phyloP scores from a whole-genome alignment of 2,888 invertebrate species.

The Leptinotarsa juncta region DNA sequence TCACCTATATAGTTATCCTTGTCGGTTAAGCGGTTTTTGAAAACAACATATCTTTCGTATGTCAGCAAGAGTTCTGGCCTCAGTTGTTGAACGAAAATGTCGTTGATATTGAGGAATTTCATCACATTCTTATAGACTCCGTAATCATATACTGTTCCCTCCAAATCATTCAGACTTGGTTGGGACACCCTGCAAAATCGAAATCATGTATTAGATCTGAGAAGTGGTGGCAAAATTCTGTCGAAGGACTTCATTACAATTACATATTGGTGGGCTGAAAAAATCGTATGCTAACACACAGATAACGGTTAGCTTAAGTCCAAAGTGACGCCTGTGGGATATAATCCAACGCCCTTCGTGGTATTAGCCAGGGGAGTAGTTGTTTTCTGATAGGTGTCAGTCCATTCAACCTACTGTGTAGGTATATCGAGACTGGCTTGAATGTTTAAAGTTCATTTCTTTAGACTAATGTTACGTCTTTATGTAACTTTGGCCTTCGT shows the following conservation, averaged over 20 bases:
- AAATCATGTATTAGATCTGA: background rate
- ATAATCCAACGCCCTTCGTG: no score
- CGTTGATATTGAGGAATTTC: conserved; percentile 58
- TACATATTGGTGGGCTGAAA: no score
- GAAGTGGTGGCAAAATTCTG: no score
- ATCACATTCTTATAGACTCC: conserved; percentile 60
- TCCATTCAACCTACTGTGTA: no score
- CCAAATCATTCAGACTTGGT: conserved; percentile 34
- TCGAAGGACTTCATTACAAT: no score
- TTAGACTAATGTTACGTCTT: background rate
- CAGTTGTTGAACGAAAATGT: conserved; percentile 63
- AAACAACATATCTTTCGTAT: conserved; percentile 62
- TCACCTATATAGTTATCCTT: conserved; percentile 10
- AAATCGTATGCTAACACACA: no score
- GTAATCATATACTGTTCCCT: conserved; percentile 52
- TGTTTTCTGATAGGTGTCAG: no score
- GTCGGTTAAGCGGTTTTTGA: conserved; percentile 40
- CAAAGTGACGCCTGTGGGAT: no score
- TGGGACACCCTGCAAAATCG: conserved; percentile 36
- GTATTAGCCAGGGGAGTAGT: no score
- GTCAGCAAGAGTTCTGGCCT: conserved; percentile 62
- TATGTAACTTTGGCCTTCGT: background rate
- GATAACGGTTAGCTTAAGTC: no score
- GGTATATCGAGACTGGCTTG: no score
- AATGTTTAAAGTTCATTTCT: no score